phyloP scores from a whole-genome alignment of 2,113 vertebrate genomes.

The Colaptes auratus region DNA sequence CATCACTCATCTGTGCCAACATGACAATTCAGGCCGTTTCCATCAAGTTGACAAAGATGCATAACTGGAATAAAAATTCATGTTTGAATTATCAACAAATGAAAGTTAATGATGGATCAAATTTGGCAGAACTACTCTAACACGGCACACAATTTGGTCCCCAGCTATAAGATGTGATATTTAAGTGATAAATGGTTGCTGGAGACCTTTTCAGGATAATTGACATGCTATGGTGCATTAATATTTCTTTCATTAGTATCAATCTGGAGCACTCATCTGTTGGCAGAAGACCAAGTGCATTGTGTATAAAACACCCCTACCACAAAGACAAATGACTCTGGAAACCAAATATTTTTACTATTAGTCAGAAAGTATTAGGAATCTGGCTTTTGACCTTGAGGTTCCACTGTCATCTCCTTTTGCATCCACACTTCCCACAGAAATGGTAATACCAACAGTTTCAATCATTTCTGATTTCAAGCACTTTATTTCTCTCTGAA shows the following conservation, averaged over 20 bases:
- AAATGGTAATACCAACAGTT: neutral
- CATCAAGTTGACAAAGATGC: conserved; percentile 53
- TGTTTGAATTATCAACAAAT: conserved; percentile 60
- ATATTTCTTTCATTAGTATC: conserved; percentile 50
- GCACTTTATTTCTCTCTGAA: neutral
- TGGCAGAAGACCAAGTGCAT: conserved; percentile 40
- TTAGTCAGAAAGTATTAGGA: neutral
- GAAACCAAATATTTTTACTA: neutral
- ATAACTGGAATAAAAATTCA: conserved; percentile 54
- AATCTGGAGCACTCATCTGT: conserved; percentile 27
- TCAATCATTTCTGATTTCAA: neutral
- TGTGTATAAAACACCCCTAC: conserved; percentile 18
- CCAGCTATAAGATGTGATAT: conserved; percentile 1
- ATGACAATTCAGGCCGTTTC: neutral
- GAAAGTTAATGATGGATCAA: conserved; percentile 66
- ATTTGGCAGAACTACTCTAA: conserved; percentile 50
- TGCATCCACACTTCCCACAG: neutral
- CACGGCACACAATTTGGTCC: neutral
- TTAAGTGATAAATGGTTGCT: neutral
- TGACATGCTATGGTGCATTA: conserved; percentile 61
- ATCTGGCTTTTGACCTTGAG: neutral
- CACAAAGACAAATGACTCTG: neutral
- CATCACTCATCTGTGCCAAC: neutral
- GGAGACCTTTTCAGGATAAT: conserved; percentile 45
- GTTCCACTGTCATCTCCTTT: neutral